Conservation (phyloP, 2,113 vertebrate species). For the Arvicanthis niloticus region DNA sequence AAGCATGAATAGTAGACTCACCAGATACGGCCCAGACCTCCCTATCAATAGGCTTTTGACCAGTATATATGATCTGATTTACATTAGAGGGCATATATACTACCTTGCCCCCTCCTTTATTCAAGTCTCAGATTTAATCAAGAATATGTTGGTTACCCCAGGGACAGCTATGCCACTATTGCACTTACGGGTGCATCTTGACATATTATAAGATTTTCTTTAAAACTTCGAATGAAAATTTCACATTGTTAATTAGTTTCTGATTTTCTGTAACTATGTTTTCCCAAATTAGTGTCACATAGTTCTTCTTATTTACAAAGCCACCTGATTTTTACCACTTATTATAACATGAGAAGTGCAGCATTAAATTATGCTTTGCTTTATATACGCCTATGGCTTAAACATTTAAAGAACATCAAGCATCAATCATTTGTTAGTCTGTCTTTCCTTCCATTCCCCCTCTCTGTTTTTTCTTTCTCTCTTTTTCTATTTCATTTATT, state of each 20-base stretch:
- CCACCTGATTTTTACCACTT: background rate
- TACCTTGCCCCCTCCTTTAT: background rate
- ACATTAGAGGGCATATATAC: background rate
- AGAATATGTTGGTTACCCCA: background rate
- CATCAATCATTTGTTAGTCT: background rate
- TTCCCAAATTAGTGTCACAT: background rate
- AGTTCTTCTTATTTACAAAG: background rate
- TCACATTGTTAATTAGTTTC: constrained; percentile 42
- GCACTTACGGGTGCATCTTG: background rate
- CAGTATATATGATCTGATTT: no score
- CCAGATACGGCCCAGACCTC: background rate
- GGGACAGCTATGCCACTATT: background rate
- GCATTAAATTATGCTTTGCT: background rate
- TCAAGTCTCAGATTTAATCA: background rate
- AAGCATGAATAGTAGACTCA: background rate
- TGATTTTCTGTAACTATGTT: constrained; percentile 67
- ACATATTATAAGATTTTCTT: background rate
- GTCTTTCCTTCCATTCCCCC: no score
- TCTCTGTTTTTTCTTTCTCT: background rate
- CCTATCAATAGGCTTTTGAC: background rate
- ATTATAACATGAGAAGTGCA: background rate
- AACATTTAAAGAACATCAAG: background rate
- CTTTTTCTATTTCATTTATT: background rate
- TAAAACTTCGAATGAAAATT: background rate
- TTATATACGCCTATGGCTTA: background rate